Evolutionary conservation across 1,140 invertebrate species (phyloP), one percentile per base, ranked within the genome.

Genomic region (Proales similis): DNA sequence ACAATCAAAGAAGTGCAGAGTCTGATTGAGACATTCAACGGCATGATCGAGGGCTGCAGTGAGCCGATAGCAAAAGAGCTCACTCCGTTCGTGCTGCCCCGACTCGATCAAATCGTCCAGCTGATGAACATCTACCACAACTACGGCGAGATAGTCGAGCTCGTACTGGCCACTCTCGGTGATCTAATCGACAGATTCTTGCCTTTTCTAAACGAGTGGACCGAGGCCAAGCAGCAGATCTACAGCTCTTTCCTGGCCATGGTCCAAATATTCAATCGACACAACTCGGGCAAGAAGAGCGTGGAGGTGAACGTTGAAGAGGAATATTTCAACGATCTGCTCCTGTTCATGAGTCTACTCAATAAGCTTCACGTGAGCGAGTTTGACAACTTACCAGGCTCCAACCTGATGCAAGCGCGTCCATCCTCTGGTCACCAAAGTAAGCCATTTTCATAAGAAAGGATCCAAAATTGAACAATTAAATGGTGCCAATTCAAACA

Each of bases 241-340:
- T 39, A 42, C 1, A 19, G 45, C 29, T 57, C 36, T 14, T 43
- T 57, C 32, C 22, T 57, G 1, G 51, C 26, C 6, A 12, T 57
- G n/a, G 45, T 57, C 20, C 33, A 42, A 42, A 42, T 39, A 9
- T 57, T 57, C 45, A 29, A 24, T 27, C 39, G 32, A 12, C 51
- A 57, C 19, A 57, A 57, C 32, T 17, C 14, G 32, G 45, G 51
- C 45, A 42, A 57, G 20, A 39, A 30, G 45, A 57, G 33, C 12
- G 45, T 26, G 27, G 36, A 57, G 4, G 22, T 20, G n/a, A 57
- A 57, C 12, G 32, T 57, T 11, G 51, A 57, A 27, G 51, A 57
- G n/a, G 51, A 57, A 30, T 57, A 57, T n/a, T 42, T 42, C 24
- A 57, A 57, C 17, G 51, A 57, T 57, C 30, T 57, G 29, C 51